Percentiles rank a stretch among this genome's conserved stretches.
These are phyloP conservation scores for Cydia fagiglandana DNA, from an alignment of 1,140 invertebrate species.

Conservation along the genomic window DNA sequence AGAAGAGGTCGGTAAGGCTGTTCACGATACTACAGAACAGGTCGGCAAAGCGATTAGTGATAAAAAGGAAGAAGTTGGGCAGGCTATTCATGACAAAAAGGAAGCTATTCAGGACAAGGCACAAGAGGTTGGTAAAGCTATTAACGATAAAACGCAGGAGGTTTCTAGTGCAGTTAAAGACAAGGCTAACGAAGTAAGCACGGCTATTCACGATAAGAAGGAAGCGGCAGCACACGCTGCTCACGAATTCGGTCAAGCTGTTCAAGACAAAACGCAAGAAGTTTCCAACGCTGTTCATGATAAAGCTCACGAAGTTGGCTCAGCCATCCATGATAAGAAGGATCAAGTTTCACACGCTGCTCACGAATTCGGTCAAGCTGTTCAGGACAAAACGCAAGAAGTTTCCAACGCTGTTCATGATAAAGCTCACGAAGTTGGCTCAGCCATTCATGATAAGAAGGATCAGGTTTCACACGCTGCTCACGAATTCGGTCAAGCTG, in stretches of 20 bases:
- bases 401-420: conserved; percentile 38
- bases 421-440: conserved; percentile 45
- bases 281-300: conserved; percentile 38
- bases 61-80: conserved; percentile 20
- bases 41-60: conserved; percentile 19
- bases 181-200: conserved; percentile 46
- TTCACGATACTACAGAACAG: conserved; percentile 31
- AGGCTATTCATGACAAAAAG: conserved; percentile 27
- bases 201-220: conserved; percentile 50
- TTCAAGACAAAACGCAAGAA: conserved; percentile 33
- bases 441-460: conserved; percentile 50
- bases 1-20: conserved; percentile 23
- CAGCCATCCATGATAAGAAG: conserved; percentile 49
- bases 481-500: conserved; percentile 46
- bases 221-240: conserved; percentile 43
- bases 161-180: conserved; percentile 39
- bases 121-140: conserved; percentile 18
- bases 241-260: conserved; percentile 46
- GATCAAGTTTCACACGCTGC: conserved; percentile 45
- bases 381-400: conserved; percentile 32
- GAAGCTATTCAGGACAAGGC: not conserved
- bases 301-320: conserved; percentile 46
- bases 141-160: conserved; percentile 34
- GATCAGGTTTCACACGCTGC: conserved; percentile 45
- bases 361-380: not conserved